A percentile compares a stretch with the other conserved stretches of the same genome.
Evolutionary conservation across 2,888 invertebrate species (phyloP).

Genomic region (Anoncus sp.): DNA sequence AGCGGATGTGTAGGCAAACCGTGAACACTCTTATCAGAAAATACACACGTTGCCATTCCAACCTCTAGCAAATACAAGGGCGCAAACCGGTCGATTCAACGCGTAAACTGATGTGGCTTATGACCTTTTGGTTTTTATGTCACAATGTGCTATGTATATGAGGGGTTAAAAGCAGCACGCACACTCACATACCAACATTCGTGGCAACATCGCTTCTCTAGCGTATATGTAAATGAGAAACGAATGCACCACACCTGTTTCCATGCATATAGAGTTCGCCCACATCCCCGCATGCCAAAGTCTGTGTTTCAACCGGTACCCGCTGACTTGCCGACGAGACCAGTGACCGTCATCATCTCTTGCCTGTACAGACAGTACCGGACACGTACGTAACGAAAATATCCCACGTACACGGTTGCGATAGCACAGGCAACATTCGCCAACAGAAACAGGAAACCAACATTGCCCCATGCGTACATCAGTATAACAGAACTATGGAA

Average conservation of each 20-base stretch:
- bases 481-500: not conserved
- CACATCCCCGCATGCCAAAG: constrained; percentile 17
- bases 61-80: constrained; percentile 3
- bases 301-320: constrained; percentile 10
- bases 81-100: not conserved
- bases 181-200: not conserved
- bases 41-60: constrained; percentile 40
- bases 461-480: not conserved
- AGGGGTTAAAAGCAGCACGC: constrained; percentile 23
- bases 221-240: constrained; percentile 72
- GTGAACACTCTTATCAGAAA: constrained; percentile 27
- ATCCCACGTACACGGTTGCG: constrained; percentile 1
- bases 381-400: constrained; percentile 34
- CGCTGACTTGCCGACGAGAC: constrained; percentile 45
- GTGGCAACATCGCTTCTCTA: constrained; percentile 20
- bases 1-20: constrained; percentile 5
- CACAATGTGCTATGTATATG: not conserved
- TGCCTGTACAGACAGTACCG: constrained; percentile 3
- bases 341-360: constrained; percentile 25
- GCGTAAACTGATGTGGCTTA: not conserved
- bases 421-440: constrained; percentile 11
- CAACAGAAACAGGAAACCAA: constrained; percentile 28
- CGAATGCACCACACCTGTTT: constrained; percentile 73
- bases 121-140: not conserved
- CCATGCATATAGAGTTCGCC: constrained; percentile 62